Base-by-base conservation (phyloP, 2,113 vertebrate species). In the Naja naja region DNA sequence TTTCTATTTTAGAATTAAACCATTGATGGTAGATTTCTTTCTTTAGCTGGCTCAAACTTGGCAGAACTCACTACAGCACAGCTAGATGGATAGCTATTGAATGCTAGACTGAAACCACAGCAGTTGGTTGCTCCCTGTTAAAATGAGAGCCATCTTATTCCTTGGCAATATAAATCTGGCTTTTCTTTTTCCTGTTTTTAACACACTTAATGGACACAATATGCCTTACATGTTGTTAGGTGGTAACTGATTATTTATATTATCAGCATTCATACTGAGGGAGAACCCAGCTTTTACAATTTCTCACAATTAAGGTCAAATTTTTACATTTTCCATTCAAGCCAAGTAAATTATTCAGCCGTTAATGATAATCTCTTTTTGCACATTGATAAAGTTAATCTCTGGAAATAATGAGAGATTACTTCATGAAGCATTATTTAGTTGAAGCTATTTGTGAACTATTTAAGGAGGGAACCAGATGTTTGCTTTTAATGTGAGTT, bases 401-500 rank as follows among this genome's bases (percentile, higher is more conserved):
- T 85, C 88, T 89, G 64, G 64, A 92, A 92, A 49, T 30, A 88
- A 56, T 85, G 11, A 92, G 90, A 93, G 25, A 1, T 0, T 39
- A 92, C 89, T 45, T 91, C 0, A 47, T 55, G 12, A 16, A 81
- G 23, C 52, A 3, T 89, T 54, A 89, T 89, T 55, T 27, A 92
- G 8, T 6, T 64, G 12, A 69, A 53, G 47, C 43, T 53, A 52
- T 92, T 64, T 58, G 12, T 47, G 39, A 39, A 34, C 20, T 43
- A 34, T 56, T 54, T 39, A 81, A 39, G n/a, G 30, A 39, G 6
- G 20, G 58, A n/a, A n/a, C 89, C 45, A 0, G 60, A 11, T 5
- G 89, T 12, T 93, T 95, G 89, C 64, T 89, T 87, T 87, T 92
- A 95, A 94, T 30, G 81, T 18, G 89, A 23, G 23, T 94, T 92